Evolutionary conservation across 2,888 invertebrate species (phyloP).

Genomic region (Abscondita cerata): DNA sequence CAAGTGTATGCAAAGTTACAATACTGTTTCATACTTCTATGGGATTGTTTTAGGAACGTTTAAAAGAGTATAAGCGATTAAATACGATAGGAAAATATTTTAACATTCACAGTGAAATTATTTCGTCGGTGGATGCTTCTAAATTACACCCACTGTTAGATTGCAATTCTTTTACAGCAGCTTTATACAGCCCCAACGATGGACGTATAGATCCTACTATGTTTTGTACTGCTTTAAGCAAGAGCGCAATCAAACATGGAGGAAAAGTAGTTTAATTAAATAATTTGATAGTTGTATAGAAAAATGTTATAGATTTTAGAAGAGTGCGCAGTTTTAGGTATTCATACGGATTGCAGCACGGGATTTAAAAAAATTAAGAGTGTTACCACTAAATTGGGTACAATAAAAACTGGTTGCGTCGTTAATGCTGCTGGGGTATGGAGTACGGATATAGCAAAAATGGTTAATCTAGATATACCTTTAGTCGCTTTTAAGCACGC

Average conservation of each 20-base stretch:
- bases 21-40: neutral
- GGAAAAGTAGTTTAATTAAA: slow-evolving; percentile 67
- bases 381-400: slow-evolving; percentile 76
- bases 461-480: slow-evolving; percentile 75
- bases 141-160: slow-evolving; percentile 80
- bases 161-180: slow-evolving; percentile 76
- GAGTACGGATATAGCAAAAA: slow-evolving; percentile 76
- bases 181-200: slow-evolving; percentile 80
- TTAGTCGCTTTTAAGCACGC: slow-evolving; percentile 87
- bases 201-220: slow-evolving; percentile 87
- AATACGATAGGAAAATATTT: slow-evolving; percentile 81
- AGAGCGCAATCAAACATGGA: slow-evolving; percentile 74
- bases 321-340: slow-evolving; percentile 75
- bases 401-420: slow-evolving; percentile 78
- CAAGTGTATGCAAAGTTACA: slow-evolving; percentile 57
- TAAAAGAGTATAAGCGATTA: slow-evolving; percentile 84
- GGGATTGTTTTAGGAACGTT: slow-evolving; percentile 65
- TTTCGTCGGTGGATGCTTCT: slow-evolving; percentile 76
- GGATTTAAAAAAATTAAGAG: slow-evolving; percentile 76
- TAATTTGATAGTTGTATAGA: neutral
- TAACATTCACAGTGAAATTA: slow-evolving; percentile 76
- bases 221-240: slow-evolving; percentile 76
- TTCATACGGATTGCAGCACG: slow-evolving; percentile 71
- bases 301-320: slow-evolving; percentile 68
- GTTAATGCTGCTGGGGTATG: slow-evolving; percentile 86